Evolutionary conservation across 1,140 invertebrate species (phyloP).

Genomic region (Aphaenogaster floridana): DNA sequence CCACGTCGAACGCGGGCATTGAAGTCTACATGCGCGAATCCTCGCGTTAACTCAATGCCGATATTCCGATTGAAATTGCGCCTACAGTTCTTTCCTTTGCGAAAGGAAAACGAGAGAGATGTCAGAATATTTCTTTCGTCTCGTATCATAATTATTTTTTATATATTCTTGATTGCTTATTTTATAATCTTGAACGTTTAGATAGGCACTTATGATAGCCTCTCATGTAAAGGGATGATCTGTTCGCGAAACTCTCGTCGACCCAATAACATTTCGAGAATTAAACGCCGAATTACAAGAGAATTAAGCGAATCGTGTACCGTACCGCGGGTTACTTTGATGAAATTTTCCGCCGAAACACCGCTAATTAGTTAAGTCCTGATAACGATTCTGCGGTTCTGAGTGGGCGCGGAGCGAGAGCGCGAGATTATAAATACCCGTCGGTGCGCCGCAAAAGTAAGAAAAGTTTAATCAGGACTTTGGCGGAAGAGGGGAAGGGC

Average conservation of each 20-base stretch:
- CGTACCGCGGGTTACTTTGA: not conserved
- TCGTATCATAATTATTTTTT: not conserved
- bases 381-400: slow-evolving; percentile 58
- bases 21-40: slow-evolving; percentile 21
- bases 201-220: not conserved
- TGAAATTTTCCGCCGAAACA: slow-evolving; percentile 25
- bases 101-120: not conserved
- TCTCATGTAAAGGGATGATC: not conserved
- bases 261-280: not conserved
- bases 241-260: not conserved
- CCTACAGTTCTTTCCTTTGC: not conserved
- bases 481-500: not conserved
- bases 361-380: slow-evolving; percentile 61
- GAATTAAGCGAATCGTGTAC: not conserved
- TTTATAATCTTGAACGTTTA: not conserved
- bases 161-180: not conserved
- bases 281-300: not conserved
- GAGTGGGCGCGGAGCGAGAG: slow-evolving; percentile 17
- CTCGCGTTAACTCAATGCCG: no score
- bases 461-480: slow-evolving; percentile 75
- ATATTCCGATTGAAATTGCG: not conserved
- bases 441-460: slow-evolving; percentile 49
- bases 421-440: slow-evolving; percentile 65
- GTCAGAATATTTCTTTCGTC: not conserved
- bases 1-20: not conserved